Percentiles rank a stretch among this genome's conserved stretches.
These are phyloP conservation scores for Pseudonaja textilis DNA, from an alignment of 2,113 vertebrate species.

Conservation along the genomic window DNA sequence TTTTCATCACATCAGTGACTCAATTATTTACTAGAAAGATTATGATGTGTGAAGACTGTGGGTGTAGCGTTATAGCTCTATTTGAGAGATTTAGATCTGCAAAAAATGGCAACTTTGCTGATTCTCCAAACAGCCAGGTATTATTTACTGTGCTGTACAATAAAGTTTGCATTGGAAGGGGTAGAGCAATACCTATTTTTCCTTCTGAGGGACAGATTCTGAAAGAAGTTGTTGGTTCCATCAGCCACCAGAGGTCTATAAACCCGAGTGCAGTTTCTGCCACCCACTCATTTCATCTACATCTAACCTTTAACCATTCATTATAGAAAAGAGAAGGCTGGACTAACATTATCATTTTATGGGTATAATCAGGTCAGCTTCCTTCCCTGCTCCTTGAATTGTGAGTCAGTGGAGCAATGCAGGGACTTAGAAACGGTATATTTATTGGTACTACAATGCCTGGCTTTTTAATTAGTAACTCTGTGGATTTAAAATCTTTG, in stretches of 20 bases:
- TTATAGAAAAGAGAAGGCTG: slow-evolving; percentile 18
- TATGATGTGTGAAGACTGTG: slow-evolving; percentile 37
- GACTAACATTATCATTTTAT: not conserved
- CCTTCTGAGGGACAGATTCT: slow-evolving; percentile 8
- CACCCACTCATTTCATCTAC: not conserved
- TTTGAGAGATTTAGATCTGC: not conserved
- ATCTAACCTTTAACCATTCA: not conserved
- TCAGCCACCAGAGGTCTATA: slow-evolving; percentile 18
- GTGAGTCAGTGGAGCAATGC: slow-evolving; percentile 6
- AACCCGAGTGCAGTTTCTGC: slow-evolving; percentile 7
- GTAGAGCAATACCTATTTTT: not conserved
- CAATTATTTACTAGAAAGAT: slow-evolving; percentile 32
- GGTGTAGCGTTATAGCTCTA: slow-evolving; percentile 52
- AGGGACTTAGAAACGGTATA: slow-evolving; percentile 16
- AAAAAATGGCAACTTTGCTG: not conserved
- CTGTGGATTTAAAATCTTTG: slow-evolving; percentile 59
- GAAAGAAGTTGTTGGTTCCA: slow-evolving; percentile 25
- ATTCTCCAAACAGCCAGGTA: not conserved
- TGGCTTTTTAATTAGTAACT: slow-evolving; percentile 66
- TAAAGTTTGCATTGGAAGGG: not conserved
- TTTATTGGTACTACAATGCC: slow-evolving; percentile 46
- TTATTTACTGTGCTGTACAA: not conserved
- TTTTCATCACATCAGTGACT: not conserved
- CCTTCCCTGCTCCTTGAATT: not conserved
- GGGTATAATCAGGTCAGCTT: slow-evolving; percentile 24